Conservation (phyloP, 2,113 vertebrate genomes). For the Elaphurus davidianus region DNA sequence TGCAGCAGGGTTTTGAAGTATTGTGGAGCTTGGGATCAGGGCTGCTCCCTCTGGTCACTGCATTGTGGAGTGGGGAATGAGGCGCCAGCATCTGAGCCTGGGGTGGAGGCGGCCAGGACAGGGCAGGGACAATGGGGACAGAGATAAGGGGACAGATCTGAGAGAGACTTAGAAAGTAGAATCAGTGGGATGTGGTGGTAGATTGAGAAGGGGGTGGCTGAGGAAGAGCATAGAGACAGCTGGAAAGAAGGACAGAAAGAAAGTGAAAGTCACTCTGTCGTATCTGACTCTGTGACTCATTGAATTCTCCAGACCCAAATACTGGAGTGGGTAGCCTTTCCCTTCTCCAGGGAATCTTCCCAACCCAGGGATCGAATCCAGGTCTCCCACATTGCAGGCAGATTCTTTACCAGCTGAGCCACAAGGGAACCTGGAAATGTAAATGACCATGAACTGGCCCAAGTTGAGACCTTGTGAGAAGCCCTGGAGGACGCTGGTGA, state of each 20-base stretch:
- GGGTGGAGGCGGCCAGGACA: background rate
- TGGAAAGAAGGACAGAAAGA: background rate
- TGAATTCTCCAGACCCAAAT: background rate
- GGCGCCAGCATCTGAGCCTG: background rate
- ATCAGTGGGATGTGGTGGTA: too few relatives aligned
- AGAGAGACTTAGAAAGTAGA: background rate
- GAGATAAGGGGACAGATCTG: background rate
- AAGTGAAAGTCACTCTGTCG: background rate
- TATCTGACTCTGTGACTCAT: background rate
- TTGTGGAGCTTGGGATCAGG: background rate
- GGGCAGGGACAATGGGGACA: background rate
- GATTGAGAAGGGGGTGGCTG: background rate
- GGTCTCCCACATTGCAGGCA: background rate
- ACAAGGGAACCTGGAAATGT: background rate
- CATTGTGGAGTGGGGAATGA: rapidly evolving
- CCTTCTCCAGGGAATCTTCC: background rate
- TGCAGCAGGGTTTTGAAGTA: too few relatives aligned
- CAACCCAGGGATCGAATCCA: background rate
- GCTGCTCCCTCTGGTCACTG: rapidly evolving
- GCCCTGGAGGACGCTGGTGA: background rate
- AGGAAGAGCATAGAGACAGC: background rate
- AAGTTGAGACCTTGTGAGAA: background rate
- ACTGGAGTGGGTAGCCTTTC: background rate
- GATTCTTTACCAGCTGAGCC: background rate
- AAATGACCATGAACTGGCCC: background rate